These are phyloP conservation scores for Campodea augens DNA, from an alignment of 1,140 invertebrate genomes.

Conservation along the genomic window DNA sequence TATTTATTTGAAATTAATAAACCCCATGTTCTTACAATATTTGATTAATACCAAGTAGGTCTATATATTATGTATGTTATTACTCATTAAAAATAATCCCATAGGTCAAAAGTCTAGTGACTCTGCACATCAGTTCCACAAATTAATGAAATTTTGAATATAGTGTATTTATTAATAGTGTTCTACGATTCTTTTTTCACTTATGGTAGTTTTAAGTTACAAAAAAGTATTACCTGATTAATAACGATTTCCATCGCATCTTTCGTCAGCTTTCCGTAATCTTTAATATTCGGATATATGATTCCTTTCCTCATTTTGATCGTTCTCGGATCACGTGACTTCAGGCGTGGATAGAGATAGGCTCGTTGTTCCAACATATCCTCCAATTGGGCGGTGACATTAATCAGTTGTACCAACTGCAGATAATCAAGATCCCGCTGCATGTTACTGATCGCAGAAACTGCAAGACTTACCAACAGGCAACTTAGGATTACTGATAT, in stretches of 20 bases:
- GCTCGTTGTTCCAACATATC: conserved; percentile 14
- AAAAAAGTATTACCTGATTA: too few relatives aligned
- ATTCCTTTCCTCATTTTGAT: conserved; percentile 15
- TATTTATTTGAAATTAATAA: too few relatives aligned
- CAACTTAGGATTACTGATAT: conserved; percentile 15
- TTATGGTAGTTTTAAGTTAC: too few relatives aligned
- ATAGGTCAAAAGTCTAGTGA: too few relatives aligned
- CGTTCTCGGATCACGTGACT: conserved; percentile 12
- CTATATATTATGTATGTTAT: too few relatives aligned
- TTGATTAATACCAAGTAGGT: too few relatives aligned
- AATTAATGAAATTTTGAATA: too few relatives aligned
- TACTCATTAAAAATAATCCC: too few relatives aligned
- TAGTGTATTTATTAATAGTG: too few relatives aligned
- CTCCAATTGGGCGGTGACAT: conserved; percentile 14
- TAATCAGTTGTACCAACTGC: conserved; percentile 15
- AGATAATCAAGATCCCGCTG: conserved; percentile 15
- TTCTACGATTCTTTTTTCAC: too few relatives aligned
- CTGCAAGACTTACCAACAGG: conserved; percentile 14
- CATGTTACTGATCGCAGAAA: conserved; percentile 15
- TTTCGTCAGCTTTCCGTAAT: conserved; percentile 16
- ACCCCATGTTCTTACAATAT: too few relatives aligned
- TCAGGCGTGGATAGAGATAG: conserved; percentile 15
- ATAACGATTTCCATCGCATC: conserved; percentile 17
- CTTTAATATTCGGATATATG: conserved; percentile 16
- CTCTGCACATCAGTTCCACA: too few relatives aligned